These are phyloP conservation scores for Eubasilissa regina DNA, from an alignment of 1,140 invertebrate genomes.

Conservation along the genomic window DNA sequence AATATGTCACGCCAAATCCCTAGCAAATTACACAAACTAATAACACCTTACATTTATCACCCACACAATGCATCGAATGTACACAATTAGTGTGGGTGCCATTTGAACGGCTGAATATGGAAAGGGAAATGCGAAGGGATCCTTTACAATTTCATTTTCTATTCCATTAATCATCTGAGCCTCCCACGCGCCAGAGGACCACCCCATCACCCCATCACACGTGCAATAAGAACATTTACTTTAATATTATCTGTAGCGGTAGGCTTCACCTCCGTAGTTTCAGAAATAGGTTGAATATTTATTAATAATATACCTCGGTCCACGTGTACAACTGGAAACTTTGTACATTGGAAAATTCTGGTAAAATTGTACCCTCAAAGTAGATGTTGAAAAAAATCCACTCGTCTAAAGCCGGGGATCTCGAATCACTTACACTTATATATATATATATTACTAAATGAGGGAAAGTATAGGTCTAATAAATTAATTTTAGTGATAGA, in stretches of 20 bases:
- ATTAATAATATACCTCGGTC: no score
- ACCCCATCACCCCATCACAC: conserved; percentile 42
- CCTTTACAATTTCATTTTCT: conserved; percentile 57
- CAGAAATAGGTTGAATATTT: not conserved
- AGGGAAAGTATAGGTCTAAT: no score
- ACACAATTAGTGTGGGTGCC: not conserved
- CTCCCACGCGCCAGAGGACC: conserved; percentile 31
- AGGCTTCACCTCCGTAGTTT: not conserved
- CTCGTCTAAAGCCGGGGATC: no score
- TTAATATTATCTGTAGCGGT: conserved; percentile 45
- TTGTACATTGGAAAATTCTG: no score
- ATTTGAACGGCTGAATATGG: not conserved
- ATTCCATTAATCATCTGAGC: conserved; percentile 55
- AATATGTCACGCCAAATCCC: not conserved
- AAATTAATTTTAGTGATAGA: no score
- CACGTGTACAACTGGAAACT: no score
- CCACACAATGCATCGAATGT: not conserved
- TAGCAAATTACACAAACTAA: not conserved
- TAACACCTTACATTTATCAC: conserved; percentile 6
- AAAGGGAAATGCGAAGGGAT: not conserved
- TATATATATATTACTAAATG: no score
- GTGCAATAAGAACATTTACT: conserved; percentile 52
- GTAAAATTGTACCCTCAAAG: no score
- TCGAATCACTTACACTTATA: no score
- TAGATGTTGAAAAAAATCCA: no score